A percentile compares a stretch with the other conserved stretches of the same genome.
phyloP scores from a whole-genome alignment of 1,140 invertebrate genomes.

The Apis cerana region DNA sequence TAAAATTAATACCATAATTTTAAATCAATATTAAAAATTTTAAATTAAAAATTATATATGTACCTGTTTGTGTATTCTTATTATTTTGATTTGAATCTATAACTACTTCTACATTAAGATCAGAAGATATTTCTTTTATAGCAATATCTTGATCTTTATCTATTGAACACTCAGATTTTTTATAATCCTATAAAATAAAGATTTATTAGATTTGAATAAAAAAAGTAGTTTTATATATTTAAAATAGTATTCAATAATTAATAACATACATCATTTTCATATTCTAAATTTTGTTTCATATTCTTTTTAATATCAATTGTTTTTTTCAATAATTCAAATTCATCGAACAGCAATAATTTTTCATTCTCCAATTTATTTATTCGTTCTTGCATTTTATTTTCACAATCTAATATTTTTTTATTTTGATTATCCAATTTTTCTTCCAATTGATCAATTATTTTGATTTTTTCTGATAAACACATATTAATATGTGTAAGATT shows the following conservation, averaged over 20 bases:
- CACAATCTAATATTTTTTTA: constrained; percentile 51
- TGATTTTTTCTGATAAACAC: constrained; percentile 68
- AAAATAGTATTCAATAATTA: background rate
- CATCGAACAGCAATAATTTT: constrained; percentile 15
- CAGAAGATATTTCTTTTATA: constrained; percentile 3
- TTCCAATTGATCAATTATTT: constrained; percentile 67
- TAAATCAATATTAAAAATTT: background rate
- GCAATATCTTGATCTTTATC: background rate
- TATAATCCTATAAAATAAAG: background rate
- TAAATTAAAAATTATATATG: constrained; percentile 10
- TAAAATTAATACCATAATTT: background rate
- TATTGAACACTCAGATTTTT: background rate
- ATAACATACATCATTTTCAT: constrained; percentile 11
- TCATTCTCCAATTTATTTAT: constrained; percentile 43
- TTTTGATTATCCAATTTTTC: constrained; percentile 68
- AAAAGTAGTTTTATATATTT: background rate
- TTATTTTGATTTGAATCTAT: constrained; percentile 15
- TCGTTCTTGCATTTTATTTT: constrained; percentile 59
- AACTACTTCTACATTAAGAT: background rate
- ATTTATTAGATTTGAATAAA: background rate
- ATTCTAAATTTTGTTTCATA: background rate
- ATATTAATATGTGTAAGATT: constrained; percentile 65
- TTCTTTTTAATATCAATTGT: background rate
- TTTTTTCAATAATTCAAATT: constrained; percentile 22
- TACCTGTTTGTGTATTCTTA: constrained; percentile 29